phyloP scores from a whole-genome alignment of 2,888 invertebrate genomes.

The Idaea aversata region DNA sequence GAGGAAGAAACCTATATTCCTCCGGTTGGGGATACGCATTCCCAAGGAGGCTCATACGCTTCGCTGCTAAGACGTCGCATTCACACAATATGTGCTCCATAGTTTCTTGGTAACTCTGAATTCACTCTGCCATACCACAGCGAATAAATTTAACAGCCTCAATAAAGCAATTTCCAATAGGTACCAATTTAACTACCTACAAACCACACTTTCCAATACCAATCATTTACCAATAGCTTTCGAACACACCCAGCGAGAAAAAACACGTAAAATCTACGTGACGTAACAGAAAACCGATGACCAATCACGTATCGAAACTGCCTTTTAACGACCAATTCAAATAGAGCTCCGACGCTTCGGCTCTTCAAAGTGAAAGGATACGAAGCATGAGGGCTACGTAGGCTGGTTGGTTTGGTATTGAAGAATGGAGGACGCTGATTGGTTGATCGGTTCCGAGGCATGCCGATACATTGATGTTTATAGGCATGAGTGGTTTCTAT shows the following conservation, averaged over 20 bases:
- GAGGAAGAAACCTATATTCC: too few relatives aligned
- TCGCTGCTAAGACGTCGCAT: too few relatives aligned
- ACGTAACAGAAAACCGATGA: conserved; percentile 60
- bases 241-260: conserved; percentile 50
- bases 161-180: background rate
- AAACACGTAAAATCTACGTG: conserved; percentile 71
- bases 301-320: conserved; percentile 75
- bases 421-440: conserved; percentile 63
- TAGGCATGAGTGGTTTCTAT: conserved; percentile 42
- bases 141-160: background rate
- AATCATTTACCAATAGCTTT: conserved; percentile 42
- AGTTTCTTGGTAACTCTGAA: too few relatives aligned
- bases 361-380: conserved; percentile 16
- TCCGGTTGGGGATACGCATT: too few relatives aligned
- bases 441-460: conserved; percentile 81
- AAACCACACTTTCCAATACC: conserved; percentile 19
- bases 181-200: conserved; percentile 3
- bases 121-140: too few relatives aligned
- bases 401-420: conserved; percentile 43
- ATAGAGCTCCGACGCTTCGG: conserved; percentile 36
- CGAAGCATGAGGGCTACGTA: conserved; percentile 32
- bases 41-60: too few relatives aligned
- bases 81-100: too few relatives aligned
- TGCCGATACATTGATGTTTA: conserved; percentile 68
- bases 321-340: conserved; percentile 30